phyloP scores from a whole-genome alignment of 2,888 invertebrate species.

The Mesodorylaimus sp. region DNA sequence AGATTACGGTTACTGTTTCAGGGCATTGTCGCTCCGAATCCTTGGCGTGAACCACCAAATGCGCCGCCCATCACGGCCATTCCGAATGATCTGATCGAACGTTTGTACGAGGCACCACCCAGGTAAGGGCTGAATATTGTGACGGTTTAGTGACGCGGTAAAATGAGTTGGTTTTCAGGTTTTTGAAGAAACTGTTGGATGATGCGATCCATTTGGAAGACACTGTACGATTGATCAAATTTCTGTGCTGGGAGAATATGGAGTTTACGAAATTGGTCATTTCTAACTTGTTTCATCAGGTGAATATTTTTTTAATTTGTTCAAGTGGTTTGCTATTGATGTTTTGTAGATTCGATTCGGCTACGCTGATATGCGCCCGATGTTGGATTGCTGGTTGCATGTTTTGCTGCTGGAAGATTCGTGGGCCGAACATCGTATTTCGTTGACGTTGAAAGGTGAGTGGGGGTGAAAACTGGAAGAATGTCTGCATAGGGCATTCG shows the following conservation, averaged over 20 bases:
- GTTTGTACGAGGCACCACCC: slow-evolving; percentile 11
- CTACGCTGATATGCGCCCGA: slow-evolving; percentile 56
- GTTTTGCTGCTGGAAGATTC: slow-evolving; percentile 77
- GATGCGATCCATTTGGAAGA: slow-evolving; percentile 82
- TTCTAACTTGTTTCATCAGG: slow-evolving; percentile 53
- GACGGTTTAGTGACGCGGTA: background rate
- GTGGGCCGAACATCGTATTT: slow-evolving; percentile 83
- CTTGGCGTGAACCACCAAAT: background rate
- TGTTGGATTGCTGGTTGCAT: slow-evolving; percentile 67
- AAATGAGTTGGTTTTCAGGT: background rate
- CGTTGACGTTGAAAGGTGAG: slow-evolving; percentile 69
- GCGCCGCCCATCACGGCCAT: background rate
- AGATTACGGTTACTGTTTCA: no score
- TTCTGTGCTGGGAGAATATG: slow-evolving; percentile 90
- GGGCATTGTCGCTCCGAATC: no score
- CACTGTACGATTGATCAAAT: slow-evolving; percentile 51
- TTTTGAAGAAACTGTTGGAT: slow-evolving; percentile 73
- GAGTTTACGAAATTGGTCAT: slow-evolving; percentile 72
- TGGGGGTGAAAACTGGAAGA: slow-evolving; percentile 5
- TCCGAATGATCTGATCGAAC: background rate
- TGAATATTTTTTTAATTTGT: background rate
- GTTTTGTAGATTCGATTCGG: background rate
- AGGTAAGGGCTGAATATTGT: slow-evolving; percentile 10
- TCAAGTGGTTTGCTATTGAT: background rate
- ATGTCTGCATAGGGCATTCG: slow-evolving; percentile 3